Base-by-base conservation (phyloP, 2,888 invertebrate species). In the Lithosia quadra region DNA sequence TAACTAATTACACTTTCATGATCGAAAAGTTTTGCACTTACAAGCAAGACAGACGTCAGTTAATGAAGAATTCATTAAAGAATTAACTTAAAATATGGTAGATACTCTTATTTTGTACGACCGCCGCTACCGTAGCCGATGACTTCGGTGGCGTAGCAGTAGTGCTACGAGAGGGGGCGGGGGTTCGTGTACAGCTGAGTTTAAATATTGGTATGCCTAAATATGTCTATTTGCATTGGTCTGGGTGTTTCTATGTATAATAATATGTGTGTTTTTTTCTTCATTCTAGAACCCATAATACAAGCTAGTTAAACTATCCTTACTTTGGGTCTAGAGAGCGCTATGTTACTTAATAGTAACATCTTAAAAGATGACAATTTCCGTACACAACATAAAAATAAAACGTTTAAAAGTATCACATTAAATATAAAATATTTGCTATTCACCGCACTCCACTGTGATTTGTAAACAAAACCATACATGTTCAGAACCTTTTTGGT, bases 1-100 rank as follows among this genome's bases (percentile, higher is more conserved):
- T 43, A 79, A 78, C 75, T 79, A 81, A 80, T 81, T 82, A 82
- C 72, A 64, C 57, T 76, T 75, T 81, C 74, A 78, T 78, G 78
- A 81, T 78, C 73, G 69, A 68, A 68, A 65, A 76, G 64, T 73
- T 69, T 69, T 66, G 60, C 67, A 71, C 66, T 72, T 74, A 68
- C 34, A 77, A 76, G 61, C 68, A 69, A 73, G 28, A 63, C 62
- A 28, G 63, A 62, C 43, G 36, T 13, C 13, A 18, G 34, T 22
- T 13, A 43, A 24, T 22, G 24, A 56, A 22, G 21, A 22, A 56
- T 22, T 21, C 55, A 24, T 24, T 22, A 56, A 24, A 11, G 13
- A 43, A 9, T 22, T 22, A 56, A 56, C 24, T 56, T 28, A 22
- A 39, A 49, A 18, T 49, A 49, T n/a, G 18, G 49, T n/a, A 49